These are phyloP conservation scores for Mercenaria mercenaria DNA, from an alignment of 1,140 invertebrate species.

Conservation along the genomic window DNA sequence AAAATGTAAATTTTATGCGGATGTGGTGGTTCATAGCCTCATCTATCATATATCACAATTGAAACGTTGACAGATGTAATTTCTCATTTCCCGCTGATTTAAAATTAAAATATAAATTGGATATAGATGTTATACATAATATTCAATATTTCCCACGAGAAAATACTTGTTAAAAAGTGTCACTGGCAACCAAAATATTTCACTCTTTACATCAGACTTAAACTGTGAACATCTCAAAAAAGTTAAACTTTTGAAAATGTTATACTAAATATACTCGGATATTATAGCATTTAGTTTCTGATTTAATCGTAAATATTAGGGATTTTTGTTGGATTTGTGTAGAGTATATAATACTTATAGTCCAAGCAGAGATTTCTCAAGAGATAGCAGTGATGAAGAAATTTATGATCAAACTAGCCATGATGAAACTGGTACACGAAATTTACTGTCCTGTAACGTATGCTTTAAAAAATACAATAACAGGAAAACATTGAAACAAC, in stretches of 20 bases:
- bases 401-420: background rate
- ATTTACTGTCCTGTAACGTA: background rate
- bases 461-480: conserved; percentile 42
- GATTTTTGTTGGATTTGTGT: background rate
- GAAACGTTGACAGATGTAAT: background rate
- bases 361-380: background rate
- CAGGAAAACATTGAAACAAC: background rate
- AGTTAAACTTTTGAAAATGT: background rate
- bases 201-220: background rate
- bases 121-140: background rate
- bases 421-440: background rate
- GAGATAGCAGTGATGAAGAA: conserved; percentile 1
- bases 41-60: background rate
- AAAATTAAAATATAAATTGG: too few relatives aligned
- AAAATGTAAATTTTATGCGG: background rate
- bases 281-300: background rate
- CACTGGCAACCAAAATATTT: background rate
- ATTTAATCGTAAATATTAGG: background rate
- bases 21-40: background rate
- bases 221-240: background rate
- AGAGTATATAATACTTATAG: background rate
- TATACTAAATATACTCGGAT: conserved; percentile 11
- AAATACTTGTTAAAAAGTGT: background rate
- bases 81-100: background rate
- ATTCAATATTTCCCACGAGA: background rate